Evolutionary conservation across 2,888 invertebrate genomes (phyloP), one percentile per base, ranked within the genome.

Genomic region (Rhamnusium bicolor): DNA sequence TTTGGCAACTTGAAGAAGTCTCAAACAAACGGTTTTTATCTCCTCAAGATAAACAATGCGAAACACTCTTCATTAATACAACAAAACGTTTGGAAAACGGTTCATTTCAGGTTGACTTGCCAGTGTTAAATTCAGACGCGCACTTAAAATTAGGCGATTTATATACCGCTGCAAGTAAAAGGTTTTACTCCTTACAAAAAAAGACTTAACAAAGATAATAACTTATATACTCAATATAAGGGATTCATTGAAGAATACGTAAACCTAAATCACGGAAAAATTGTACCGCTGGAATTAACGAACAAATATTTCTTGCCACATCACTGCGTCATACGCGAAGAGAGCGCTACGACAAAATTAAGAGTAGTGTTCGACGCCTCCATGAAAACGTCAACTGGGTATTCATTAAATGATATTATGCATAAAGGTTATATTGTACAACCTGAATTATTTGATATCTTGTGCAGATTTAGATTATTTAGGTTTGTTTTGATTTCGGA

Each of bases 1-100:
- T 77, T 68, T 77, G 75, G 75, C n/a, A 73, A 8, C 29, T 66
- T 4, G 72, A 74, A 69, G 69, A 74, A 49, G 19, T 76, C 8
- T 32, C 62, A 19, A 16, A 49, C n/a, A 51, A 65, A 27, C 19
- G 19, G 2, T 19, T 58, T 51, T 32, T 58, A 14, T 46, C 74
- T 8, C 58, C 66, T 18, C 66, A 71, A 56, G 72, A 74, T 54
- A 62, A 74, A 56, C 18, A 32, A 18, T 24, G 53, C 5, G 65
- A 71, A 65, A n/a, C 54, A 12, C 12, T 70, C 7, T 70, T 63
- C 27, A 19, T n/a, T 21, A 32, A 18, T 32, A 54, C 63, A 3
- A 69, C 69, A 19, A 62, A 18, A 21, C 10, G 7, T 8, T 40
- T 69, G 14, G 12, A 47, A 19, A 62, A 71, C 56, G 71, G 70